phyloP scores from a whole-genome alignment of 2,888 invertebrate species.

The Tachystola acroxantha region DNA sequence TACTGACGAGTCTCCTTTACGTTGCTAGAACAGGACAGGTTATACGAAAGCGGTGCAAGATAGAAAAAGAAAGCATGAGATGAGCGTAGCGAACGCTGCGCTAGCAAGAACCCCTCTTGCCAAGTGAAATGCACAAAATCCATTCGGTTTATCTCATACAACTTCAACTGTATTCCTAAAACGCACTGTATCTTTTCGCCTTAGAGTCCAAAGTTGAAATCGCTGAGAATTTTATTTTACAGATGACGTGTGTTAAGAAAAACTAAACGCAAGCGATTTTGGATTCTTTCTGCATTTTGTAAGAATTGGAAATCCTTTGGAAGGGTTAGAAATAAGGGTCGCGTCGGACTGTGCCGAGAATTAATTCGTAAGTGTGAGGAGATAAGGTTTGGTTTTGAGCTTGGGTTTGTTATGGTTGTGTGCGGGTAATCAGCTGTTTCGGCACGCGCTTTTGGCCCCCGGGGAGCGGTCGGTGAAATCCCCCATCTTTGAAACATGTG shows the following conservation, averaged over 20 bases:
- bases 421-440: conserved; percentile 72
- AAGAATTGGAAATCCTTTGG: conserved; percentile 38
- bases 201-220: too few relatives aligned
- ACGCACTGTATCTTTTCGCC: too few relatives aligned
- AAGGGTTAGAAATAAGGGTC: conserved; percentile 42
- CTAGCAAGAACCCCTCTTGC: conserved; percentile 3
- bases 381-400: conserved; percentile 22
- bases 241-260: conserved; percentile 44
- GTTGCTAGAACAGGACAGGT: neutral
- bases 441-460: conserved; percentile 63
- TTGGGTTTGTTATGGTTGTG: conserved; percentile 54
- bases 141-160: conserved; percentile 72
- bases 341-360: conserved; percentile 10
- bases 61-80: neutral
- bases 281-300: conserved; percentile 24
- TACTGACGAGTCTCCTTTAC: neutral
- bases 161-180: too few relatives aligned
- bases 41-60: neutral
- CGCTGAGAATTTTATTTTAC: conserved; percentile 47
- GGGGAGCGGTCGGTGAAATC: conserved; percentile 56
- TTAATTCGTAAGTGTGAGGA: conserved; percentile 1
- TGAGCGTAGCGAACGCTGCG: neutral
- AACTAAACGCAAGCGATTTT: conserved; percentile 38
- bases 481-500: conserved; percentile 20
- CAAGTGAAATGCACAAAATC: conserved; percentile 38